Conservation (phyloP, 2,113 vertebrate genomes). For the Neolamprologus tretocephalus region DNA sequence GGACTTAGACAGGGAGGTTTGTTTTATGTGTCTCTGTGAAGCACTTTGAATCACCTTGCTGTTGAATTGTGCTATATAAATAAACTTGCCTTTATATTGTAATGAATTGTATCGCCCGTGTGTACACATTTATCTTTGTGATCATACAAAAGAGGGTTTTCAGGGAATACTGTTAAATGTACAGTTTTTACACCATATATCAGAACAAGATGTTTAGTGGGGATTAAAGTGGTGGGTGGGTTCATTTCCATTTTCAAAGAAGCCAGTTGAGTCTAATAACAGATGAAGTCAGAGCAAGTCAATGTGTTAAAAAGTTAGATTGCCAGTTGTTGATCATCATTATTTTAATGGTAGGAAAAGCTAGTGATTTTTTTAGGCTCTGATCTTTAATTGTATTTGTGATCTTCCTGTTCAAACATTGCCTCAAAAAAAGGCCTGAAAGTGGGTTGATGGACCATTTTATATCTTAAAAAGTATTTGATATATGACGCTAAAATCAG, state of each 20-base stretch:
- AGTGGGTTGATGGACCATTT: neutral
- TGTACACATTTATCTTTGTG: neutral
- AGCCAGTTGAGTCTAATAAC: neutral
- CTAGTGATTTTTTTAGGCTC: neutral
- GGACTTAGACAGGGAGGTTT: neutral
- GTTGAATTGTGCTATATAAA: neutral
- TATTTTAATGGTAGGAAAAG: neutral
- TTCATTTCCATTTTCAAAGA: neutral
- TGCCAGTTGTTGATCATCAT: neutral
- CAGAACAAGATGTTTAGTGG: neutral
- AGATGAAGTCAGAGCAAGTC: neutral
- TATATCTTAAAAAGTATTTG: neutral
- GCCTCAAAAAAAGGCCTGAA: neutral
- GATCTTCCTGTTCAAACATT: neutral
- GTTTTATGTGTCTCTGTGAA: neutral
- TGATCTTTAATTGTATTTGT: neutral
- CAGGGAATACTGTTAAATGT: neutral
- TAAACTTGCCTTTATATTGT: neutral
- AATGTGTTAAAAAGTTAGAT: neutral
- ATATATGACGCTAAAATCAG: neutral
- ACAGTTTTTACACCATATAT: neutral
- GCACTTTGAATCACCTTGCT: neutral
- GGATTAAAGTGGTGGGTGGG: neutral
- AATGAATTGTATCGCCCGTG: neutral
- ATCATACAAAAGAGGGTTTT: neutral